These are phyloP conservation scores for Paelopatides confundens DNA, from an alignment of 53 echinoderm and acorn worm genomes.

Conservation along the genomic window DNA sequence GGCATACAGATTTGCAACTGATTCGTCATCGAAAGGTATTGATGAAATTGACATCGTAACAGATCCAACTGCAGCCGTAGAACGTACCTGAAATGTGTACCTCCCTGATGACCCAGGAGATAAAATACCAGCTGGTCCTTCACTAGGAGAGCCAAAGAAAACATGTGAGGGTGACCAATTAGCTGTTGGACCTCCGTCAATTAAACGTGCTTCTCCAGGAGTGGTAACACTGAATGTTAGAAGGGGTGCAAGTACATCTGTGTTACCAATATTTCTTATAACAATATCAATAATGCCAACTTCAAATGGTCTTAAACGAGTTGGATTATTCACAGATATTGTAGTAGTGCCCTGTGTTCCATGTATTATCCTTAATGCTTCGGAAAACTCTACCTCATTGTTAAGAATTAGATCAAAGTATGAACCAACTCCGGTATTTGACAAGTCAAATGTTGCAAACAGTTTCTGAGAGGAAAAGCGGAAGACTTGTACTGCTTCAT, in stretches of 20 bases:
- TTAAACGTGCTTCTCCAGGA: neutral
- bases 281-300: neutral
- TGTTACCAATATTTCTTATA: constrained; percentile 13
- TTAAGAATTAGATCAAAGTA: constrained; percentile 17
- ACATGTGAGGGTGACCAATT: neutral
- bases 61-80: neutral
- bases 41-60: neutral
- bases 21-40: neutral
- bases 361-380: constrained; percentile 1
- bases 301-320: constrained; percentile 21
- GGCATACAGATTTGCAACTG: constrained; percentile 5
- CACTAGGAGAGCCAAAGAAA: constrained; percentile 4
- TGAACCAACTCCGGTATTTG: neutral
- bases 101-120: neutral
- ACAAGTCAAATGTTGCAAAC: constrained; percentile 27
- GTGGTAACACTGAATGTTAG: neutral
- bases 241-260: constrained; percentile 23
- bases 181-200: neutral
- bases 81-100: constrained; percentile 16
- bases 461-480: constrained; percentile 33
- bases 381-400: neutral
- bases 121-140: constrained; percentile 28
- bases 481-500: neutral
- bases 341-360: neutral
- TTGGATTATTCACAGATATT: constrained; percentile 30